Conservation (phyloP, 2,113 vertebrate species). For the Sula dactylatra region DNA sequence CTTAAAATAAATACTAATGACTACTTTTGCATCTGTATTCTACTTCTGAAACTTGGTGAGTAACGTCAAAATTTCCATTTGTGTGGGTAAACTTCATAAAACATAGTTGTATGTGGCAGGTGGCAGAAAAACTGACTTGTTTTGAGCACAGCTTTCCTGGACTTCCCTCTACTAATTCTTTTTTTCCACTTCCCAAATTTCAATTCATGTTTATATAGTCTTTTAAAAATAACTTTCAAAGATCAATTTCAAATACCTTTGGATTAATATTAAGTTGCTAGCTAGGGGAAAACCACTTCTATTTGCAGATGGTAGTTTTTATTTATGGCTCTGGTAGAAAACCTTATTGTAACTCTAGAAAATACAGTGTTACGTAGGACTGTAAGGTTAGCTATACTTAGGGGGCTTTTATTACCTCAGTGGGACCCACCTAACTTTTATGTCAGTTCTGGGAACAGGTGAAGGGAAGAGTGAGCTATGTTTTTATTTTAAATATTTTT, state of each 20-base stretch:
- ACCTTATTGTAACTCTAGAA: conserved; percentile 49
- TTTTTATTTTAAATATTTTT: conserved; percentile 47
- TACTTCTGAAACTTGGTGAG: conserved; percentile 65
- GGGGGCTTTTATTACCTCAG: conserved; percentile 19
- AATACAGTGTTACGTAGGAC: conserved; percentile 46
- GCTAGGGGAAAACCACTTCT: conserved; percentile 60
- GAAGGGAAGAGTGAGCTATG: conserved; percentile 27
- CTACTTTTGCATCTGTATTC: conserved; percentile 58
- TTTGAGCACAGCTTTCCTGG: conserved; percentile 53
- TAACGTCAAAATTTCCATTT: conserved; percentile 62
- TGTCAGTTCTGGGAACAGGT: not conserved
- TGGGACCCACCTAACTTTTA: conserved; percentile 12
- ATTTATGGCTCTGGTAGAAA: conserved; percentile 23
- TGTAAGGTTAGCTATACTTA: not conserved
- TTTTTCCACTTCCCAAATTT: not conserved
- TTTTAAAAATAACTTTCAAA: not conserved
- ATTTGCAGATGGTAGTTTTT: not conserved
- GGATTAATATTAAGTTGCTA: conserved; percentile 49
- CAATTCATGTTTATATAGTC: not conserved
- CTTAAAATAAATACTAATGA: conserved; percentile 60
- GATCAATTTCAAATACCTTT: not conserved
- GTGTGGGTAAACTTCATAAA: conserved; percentile 48
- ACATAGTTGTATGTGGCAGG: conserved; percentile 40
- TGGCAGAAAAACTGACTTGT: not conserved
- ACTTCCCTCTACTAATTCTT: not conserved